Base-by-base conservation (phyloP, 1,140 invertebrate species). In the Hypothenemus hampei region DNA sequence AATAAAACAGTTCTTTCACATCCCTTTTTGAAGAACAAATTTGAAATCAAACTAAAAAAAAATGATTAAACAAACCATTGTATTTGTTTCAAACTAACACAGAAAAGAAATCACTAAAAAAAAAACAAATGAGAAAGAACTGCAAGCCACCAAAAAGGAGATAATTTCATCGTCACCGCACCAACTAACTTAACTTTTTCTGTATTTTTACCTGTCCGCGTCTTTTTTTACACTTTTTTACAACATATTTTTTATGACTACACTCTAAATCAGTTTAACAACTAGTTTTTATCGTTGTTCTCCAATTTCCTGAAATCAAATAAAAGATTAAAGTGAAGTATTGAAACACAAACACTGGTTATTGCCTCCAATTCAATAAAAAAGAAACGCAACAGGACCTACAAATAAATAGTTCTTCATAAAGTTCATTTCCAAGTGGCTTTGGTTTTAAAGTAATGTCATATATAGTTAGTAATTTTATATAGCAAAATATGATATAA, bases 281-380 rank as follows among this genome's bases (percentile, higher is more conserved):
- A 51, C 35, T 41, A 50, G 54, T 49, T n/a, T n/a, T 58, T 58
- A 64, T 47, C 62, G 62, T 56, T 65, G 60, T 57, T 67, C 64
- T 61, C 65, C 62, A 63, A 64, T 59, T 59, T 68, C 66, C 66
- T 68, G 66, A 67, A 68, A 68, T 60, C 47, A 61, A 62, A 46
- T 24, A 24, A 43, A 11, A 48, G 15, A 31, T n/a, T n/a, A n/a
- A n/a, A n/a, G n/a, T n/a, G n/a, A n/a, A n/a, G n/a, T n/a, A n/a
- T n/a, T n/a, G n/a, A n/a, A n/a, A n/a, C n/a, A n/a, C n/a, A n/a
- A n/a, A n/a, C n/a, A n/a, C n/a, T n/a, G n/a, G n/a, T n/a, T n/a
- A n/a, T n/a, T n/a, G n/a, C n/a, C n/a, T n/a, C n/a, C n/a, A n/a
- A n/a, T n/a, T n/a, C n/a, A n/a, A n/a, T n/a, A n/a, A n/a, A n/a